phyloP scores from a whole-genome alignment of 1,140 invertebrate genomes.

The Thrips palmi region DNA sequence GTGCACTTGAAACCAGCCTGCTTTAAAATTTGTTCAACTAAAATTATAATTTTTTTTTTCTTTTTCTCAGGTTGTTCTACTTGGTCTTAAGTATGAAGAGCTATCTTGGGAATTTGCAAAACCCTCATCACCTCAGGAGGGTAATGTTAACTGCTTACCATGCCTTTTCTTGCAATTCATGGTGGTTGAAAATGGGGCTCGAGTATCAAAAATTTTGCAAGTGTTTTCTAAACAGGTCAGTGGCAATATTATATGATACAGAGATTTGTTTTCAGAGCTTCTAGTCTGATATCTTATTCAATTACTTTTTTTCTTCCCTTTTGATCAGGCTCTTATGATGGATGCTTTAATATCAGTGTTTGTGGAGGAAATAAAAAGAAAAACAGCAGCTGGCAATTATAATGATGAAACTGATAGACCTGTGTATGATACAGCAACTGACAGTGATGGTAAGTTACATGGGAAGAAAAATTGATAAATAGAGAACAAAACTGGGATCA shows the following conservation, averaged over 20 bases:
- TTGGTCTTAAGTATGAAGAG: conserved; percentile 72
- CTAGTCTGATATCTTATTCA: no score
- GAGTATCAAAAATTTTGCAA: conserved; percentile 72
- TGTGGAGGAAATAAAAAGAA: conserved; percentile 46
- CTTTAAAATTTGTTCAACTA: conserved; percentile 5
- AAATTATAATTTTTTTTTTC: conserved; percentile 5
- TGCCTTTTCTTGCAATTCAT: conserved; percentile 80
- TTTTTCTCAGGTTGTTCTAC: conserved; percentile 45
- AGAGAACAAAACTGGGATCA: conserved; percentile 1
- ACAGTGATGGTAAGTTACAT: conserved; percentile 22
- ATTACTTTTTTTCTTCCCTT: conserved; percentile 9
- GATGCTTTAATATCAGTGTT: conserved; percentile 77
- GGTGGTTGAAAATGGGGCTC: conserved; percentile 62
- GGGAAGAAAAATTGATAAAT: neutral
- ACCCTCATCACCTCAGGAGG: conserved; percentile 62
- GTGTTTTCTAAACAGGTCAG: conserved; percentile 66
- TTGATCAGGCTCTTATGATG: conserved; percentile 59
- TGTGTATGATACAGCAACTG: conserved; percentile 20
- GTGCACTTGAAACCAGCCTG: neutral
- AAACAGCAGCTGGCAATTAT: conserved; percentile 20
- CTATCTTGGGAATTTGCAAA: conserved; percentile 78
- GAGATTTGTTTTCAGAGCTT: neutral
- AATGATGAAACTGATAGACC: conserved; percentile 23
- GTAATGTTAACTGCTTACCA: conserved; percentile 70
- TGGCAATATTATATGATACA: neutral